Conservation (phyloP, 2,113 vertebrate species). For the Vidua chalybeata region DNA sequence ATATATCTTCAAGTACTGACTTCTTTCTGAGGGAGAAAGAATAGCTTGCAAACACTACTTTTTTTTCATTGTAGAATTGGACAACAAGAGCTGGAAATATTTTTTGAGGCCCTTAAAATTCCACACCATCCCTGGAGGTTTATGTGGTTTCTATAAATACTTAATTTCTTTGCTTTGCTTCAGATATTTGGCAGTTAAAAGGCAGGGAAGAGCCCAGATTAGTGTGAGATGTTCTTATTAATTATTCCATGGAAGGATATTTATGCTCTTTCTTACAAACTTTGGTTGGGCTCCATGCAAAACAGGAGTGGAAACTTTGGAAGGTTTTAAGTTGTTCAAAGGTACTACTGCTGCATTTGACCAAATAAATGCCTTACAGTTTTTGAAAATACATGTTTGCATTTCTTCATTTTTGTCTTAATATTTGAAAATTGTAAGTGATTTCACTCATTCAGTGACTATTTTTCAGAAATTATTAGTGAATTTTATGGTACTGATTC, state of each 20-base stretch:
- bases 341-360: not conserved
- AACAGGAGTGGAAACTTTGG: not conserved
- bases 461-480: not conserved
- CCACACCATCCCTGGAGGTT: not conserved
- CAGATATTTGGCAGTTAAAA: conserved; percentile 11
- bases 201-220: conserved; percentile 1
- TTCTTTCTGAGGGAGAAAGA: not conserved
- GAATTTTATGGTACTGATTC: not conserved
- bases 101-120: conserved; percentile 16
- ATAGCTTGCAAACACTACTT: not conserved
- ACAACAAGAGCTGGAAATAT: not conserved
- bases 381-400: not conserved
- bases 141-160: conserved; percentile 43
- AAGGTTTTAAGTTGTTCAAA: not conserved
- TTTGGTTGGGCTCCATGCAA: not conserved
- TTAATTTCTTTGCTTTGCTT: conserved; percentile 20
- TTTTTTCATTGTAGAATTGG: not conserved
- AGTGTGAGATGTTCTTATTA: conserved; percentile 27
- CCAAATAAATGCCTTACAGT: not conserved
- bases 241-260: conserved; percentile 33
- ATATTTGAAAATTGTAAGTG: not conserved
- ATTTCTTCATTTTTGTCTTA: not conserved
- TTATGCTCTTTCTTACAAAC: conserved; percentile 12
- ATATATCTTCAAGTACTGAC: not conserved
- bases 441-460: not conserved